phyloP scores from a whole-genome alignment of 2,888 invertebrate genomes.

The Trisateles emortualis region DNA sequence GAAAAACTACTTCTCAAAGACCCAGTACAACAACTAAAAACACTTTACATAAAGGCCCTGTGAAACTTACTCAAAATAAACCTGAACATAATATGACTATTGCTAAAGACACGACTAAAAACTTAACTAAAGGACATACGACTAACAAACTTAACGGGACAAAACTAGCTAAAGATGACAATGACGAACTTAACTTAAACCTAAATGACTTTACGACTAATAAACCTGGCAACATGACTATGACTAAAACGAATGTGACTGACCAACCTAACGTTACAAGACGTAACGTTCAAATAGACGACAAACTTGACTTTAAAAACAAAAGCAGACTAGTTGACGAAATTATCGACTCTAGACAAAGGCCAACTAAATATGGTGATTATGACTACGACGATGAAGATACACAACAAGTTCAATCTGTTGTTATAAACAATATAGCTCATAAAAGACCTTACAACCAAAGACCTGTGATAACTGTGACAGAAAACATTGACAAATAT shows the following conservation, averaged over 20 bases:
- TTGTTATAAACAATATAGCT: constrained; percentile 73
- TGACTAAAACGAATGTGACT: constrained; percentile 21
- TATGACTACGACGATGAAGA: constrained; percentile 68
- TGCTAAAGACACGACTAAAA: constrained; percentile 47
- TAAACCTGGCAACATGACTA: constrained; percentile 25
- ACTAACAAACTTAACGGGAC: constrained; percentile 52
- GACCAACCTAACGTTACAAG: constrained; percentile 53
- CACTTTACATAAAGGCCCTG: constrained; percentile 37
- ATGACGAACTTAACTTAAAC: constrained; percentile 47
- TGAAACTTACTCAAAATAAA: constrained; percentile 54
- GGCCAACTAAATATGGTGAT: constrained; percentile 64
- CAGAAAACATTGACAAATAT: constrained; percentile 81
- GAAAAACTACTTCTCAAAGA: constrained; percentile 52
- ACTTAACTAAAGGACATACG: constrained; percentile 49
- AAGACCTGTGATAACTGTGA: constrained; percentile 78
- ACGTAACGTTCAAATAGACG: constrained; percentile 74
- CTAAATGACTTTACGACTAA: constrained; percentile 45
- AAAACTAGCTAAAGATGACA: constrained; percentile 37
- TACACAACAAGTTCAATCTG: constrained; percentile 77
- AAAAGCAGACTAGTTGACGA: constrained; percentile 76
- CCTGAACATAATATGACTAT: constrained; percentile 45
- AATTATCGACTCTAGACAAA: constrained; percentile 61
- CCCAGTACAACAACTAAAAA: constrained; percentile 57
- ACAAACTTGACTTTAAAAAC: constrained; percentile 88
- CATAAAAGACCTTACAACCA: constrained; percentile 73